phyloP scores from a whole-genome alignment of 1,140 invertebrate genomes.

The Drosophila sulfurigaster region DNA sequence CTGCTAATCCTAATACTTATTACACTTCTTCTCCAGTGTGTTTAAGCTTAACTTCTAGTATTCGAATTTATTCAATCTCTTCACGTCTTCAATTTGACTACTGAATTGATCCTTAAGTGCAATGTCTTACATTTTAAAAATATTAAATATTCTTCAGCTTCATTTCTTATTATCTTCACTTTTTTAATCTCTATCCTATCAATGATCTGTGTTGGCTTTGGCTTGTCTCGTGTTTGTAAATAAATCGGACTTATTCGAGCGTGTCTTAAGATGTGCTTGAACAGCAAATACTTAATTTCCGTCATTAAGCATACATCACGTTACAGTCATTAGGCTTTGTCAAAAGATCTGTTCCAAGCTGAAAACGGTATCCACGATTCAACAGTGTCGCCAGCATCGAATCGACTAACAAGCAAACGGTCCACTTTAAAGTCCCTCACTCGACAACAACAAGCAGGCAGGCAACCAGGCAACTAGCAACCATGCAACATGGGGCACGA shows the following conservation, averaged over 20 bases:
- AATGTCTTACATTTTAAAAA: no score
- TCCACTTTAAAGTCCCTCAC: conserved; percentile 41
- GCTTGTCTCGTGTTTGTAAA: conserved; percentile 1
- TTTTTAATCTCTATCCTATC: no score
- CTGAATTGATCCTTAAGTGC: no score
- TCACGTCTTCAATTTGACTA: no score
- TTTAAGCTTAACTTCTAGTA: no score
- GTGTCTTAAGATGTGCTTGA: conserved; percentile 1
- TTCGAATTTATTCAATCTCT: no score
- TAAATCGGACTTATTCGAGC: conserved; percentile 8
- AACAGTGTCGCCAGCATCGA: conserved; percentile 24
- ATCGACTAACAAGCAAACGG: conserved; percentile 51
- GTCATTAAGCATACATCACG: conserved; percentile 53
- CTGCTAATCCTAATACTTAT: no score
- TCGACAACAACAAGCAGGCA: not conserved
- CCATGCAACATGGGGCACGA: conserved; percentile 45
- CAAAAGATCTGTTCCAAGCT: conserved; percentile 27
- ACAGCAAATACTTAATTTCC: conserved; percentile 35
- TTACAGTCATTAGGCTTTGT: conserved; percentile 42
- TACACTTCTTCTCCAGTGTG: no score
- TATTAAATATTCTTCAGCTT: no score
- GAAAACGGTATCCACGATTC: conserved; percentile 32
- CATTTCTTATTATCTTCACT: no score
- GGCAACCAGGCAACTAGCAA: not conserved
- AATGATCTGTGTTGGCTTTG: not conserved